These are phyloP conservation scores for Nestor notabilis DNA, from an alignment of 2,113 vertebrate genomes.

Conservation along the genomic window DNA sequence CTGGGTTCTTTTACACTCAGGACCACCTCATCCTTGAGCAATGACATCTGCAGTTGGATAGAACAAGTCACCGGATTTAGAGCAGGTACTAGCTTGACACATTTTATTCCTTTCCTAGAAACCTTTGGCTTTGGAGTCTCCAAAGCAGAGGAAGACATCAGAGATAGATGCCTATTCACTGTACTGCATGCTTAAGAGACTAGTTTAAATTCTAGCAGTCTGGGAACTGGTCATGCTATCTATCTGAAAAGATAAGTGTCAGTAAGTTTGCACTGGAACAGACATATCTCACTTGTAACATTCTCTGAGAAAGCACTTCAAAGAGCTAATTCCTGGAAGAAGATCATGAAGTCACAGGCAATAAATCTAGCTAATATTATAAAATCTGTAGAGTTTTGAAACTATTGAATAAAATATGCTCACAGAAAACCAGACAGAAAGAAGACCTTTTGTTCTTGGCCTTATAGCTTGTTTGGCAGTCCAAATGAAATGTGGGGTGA, in stretches of 20 bases:
- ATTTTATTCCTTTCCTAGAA: not conserved
- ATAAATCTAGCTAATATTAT: slow-evolving; percentile 43
- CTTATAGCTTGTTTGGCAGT: not conserved
- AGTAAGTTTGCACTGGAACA: not conserved
- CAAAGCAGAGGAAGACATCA: not conserved
- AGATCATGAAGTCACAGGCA: not conserved
- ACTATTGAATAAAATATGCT: not conserved
- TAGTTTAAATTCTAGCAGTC: not conserved
- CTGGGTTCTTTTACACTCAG: not conserved
- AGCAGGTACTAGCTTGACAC: not conserved
- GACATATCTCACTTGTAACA: not conserved
- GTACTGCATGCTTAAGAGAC: not conserved
- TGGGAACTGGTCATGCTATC: not conserved
- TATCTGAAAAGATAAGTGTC: not conserved
- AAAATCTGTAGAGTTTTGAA: slow-evolving; percentile 6
- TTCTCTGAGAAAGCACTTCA: slow-evolving; percentile 37
- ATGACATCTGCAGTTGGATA: not conserved
- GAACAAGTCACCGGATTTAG: not conserved
- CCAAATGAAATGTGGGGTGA: not conserved
- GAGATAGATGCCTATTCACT: not conserved
- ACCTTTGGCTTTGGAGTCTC: not conserved
- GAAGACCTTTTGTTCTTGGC: slow-evolving; percentile 37
- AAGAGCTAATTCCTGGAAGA: slow-evolving; percentile 49
- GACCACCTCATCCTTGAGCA: not conserved
- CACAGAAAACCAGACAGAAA: not conserved